phyloP scores from a whole-genome alignment of 2,888 invertebrate genomes.

The Microchrysa polita region DNA sequence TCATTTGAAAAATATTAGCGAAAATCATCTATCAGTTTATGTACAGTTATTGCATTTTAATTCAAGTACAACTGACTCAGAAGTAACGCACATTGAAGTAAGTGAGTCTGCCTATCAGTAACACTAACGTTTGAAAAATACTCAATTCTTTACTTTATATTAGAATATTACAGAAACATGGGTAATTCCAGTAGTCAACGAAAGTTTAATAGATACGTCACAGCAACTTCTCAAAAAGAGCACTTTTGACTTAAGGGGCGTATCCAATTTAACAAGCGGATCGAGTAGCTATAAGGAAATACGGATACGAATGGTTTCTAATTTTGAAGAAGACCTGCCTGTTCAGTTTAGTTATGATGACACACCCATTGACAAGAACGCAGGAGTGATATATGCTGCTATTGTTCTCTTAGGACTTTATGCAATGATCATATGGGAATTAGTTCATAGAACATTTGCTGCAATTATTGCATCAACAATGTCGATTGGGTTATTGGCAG shows the following conservation, averaged over 20 bases:
- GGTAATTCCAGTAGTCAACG: conserved; percentile 60
- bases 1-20: conserved; percentile 66
- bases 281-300: conserved; percentile 50
- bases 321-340: conserved; percentile 60
- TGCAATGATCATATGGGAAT: conserved; percentile 78
- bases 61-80: conserved; percentile 48
- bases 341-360: conserved; percentile 71
- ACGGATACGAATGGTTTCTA: conserved; percentile 57
- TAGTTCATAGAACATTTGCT: conserved; percentile 78
- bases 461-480: conserved; percentile 78
- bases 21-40: conserved; percentile 65
- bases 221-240: conserved; percentile 65
- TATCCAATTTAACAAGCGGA: conserved; percentile 43
- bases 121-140: background rate
- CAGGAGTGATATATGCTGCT: conserved; percentile 78
- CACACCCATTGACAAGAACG: conserved; percentile 71
- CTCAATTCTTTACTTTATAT: background rate
- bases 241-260: conserved; percentile 55
- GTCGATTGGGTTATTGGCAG: conserved; percentile 75
- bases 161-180: conserved; percentile 54
- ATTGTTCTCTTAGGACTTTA: conserved; percentile 79
- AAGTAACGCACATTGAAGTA: conserved; percentile 38
- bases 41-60: conserved; percentile 59
- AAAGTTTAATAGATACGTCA: conserved; percentile 60
- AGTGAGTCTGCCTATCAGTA: background rate